Conservation (phyloP, 2,113 vertebrate genomes). For the Corydoras sp. region DNA sequence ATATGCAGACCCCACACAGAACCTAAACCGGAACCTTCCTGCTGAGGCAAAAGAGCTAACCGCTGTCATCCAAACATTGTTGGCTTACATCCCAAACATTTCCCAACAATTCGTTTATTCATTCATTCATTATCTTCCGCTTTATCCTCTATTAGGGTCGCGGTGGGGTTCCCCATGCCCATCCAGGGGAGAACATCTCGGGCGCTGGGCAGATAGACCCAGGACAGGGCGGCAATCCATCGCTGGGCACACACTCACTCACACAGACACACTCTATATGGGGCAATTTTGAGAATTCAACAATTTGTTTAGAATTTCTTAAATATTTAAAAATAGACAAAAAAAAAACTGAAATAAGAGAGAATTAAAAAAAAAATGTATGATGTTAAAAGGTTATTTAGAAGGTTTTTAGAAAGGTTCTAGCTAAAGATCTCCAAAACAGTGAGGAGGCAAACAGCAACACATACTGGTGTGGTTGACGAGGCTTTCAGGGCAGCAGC, state of each 20-base stretch:
- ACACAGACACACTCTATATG: too few relatives aligned
- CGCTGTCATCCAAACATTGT: neutral
- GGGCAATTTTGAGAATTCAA: too few relatives aligned
- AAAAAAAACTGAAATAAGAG: neutral
- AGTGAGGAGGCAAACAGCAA: slow-evolving; percentile 11
- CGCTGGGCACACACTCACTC: too few relatives aligned
- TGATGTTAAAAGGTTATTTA: neutral
- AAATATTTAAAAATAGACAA: too few relatives aligned
- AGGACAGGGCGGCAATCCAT: too few relatives aligned
- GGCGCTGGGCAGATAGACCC: too few relatives aligned
- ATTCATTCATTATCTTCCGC: too few relatives aligned
- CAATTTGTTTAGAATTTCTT: neutral
- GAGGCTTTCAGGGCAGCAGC: slow-evolving; percentile 46
- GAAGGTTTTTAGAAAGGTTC: neutral
- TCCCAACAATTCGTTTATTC: neutral
- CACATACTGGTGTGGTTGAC: slow-evolving; percentile 33
- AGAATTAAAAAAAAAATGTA: neutral
- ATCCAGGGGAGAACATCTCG: too few relatives aligned
- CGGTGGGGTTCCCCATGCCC: too few relatives aligned
- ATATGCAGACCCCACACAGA: neutral
- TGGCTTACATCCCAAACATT: neutral
- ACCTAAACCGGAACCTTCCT: too few relatives aligned
- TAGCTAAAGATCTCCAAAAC: neutral
- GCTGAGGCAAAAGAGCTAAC: too few relatives aligned
- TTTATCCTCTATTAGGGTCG: too few relatives aligned